Evolutionary conservation across 1,140 invertebrate species (phyloP).

Genomic region (Idris sp.): DNA sequence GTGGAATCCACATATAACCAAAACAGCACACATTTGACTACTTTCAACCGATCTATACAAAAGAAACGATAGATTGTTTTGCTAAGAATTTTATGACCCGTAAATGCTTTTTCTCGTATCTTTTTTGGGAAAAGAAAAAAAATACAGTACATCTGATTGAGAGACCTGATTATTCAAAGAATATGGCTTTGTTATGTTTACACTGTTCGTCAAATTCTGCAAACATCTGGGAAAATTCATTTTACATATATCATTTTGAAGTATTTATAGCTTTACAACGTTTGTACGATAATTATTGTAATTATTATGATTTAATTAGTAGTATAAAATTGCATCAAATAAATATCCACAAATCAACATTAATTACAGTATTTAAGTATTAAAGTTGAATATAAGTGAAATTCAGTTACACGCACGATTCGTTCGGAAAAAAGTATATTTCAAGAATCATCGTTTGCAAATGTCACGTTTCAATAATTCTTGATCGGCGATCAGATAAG

Average conservation of each 20-base stretch:
- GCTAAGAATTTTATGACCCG: conserved; percentile 22
- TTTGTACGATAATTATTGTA: too few relatives aligned
- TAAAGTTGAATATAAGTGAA: conserved; percentile 1
- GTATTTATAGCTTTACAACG: too few relatives aligned
- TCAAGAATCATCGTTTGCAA: conserved; percentile 1
- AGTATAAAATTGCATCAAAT: too few relatives aligned
- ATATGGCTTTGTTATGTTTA: too few relatives aligned
- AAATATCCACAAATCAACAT: not conserved
- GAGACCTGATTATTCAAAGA: too few relatives aligned
- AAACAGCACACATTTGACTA: conserved; percentile 22
- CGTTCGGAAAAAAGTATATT: conserved; percentile 12
- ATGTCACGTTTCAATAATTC: conserved; percentile 29
- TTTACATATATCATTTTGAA: too few relatives aligned
- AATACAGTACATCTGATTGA: not conserved
- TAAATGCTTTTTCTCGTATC: conserved; percentile 16
- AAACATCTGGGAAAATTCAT: too few relatives aligned
- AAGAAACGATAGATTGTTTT: conserved; percentile 30
- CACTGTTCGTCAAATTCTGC: too few relatives aligned
- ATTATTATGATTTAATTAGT: too few relatives aligned
- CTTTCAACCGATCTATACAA: conserved; percentile 11
- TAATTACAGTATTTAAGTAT: conserved; percentile 5
- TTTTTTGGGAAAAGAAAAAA: conserved; percentile 13
- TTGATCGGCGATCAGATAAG: conserved; percentile 35
- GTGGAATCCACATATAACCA: conserved; percentile 24
- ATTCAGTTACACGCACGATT: conserved; percentile 15